A percentile compares a stretch with the other conserved stretches of the same genome.
Conservation (phyloP, 1,140 invertebrate species). For the Pygmarrhopalites habei region DNA sequence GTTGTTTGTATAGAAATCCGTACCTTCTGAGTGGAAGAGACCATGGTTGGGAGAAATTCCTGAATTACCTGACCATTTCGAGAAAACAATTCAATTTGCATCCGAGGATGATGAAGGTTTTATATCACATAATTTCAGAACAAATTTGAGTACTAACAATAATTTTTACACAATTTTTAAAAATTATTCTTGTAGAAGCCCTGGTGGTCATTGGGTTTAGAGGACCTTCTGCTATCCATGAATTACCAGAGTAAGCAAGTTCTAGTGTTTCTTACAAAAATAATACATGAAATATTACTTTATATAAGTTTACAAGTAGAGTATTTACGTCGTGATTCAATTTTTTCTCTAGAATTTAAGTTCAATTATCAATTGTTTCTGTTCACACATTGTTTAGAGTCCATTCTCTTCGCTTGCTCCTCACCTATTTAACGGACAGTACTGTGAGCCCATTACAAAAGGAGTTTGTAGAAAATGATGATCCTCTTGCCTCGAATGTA, state of each 20-base stretch:
- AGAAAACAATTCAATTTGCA: conserved; percentile 57
- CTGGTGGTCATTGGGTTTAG: conserved; percentile 72
- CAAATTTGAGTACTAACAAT: too few species aligned
- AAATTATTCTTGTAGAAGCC: too few species aligned
- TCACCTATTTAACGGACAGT: conserved; percentile 78
- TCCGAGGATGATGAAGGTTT: conserved; percentile 72
- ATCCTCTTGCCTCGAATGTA: conserved; percentile 72
- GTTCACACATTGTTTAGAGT: not conserved
- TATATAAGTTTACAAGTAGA: too few species aligned
- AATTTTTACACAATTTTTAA: too few species aligned
- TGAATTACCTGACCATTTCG: conserved; percentile 51
- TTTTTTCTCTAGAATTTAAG: too few species aligned
- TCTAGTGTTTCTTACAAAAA: too few species aligned
- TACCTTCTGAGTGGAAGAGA: conserved; percentile 20
- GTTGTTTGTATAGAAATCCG: not conserved
- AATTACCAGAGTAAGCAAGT: conserved; percentile 47
- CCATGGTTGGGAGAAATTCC: conserved; percentile 65
- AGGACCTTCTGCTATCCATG: conserved; percentile 61
- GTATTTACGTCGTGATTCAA: too few species aligned
- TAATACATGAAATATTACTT: too few species aligned
- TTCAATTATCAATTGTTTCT: not conserved
- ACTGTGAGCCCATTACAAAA: conserved; percentile 73
- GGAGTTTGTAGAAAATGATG: conserved; percentile 73
- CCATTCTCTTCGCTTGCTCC: conserved; percentile 48
- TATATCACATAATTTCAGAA: not conserved